Conservation (phyloP, 1,140 invertebrate genomes). For the Dysdera silvatica region DNA sequence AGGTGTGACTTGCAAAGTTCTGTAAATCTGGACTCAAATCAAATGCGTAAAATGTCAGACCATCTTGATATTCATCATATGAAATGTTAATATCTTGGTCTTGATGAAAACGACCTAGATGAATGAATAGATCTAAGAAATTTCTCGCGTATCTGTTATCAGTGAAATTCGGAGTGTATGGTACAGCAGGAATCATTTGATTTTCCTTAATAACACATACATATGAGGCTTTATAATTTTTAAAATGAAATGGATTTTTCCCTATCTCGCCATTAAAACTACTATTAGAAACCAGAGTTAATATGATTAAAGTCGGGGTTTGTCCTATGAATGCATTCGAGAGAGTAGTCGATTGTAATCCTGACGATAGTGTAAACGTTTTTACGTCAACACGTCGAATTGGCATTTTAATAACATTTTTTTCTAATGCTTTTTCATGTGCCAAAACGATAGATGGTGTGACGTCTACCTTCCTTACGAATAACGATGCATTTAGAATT, state of each 20-base stretch:
- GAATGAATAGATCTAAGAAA: constrained; percentile 5
- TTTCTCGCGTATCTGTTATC: not conserved
- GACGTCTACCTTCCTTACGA: constrained; percentile 6
- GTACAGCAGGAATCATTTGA: constrained; percentile 1
- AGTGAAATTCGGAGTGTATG: constrained; percentile 3
- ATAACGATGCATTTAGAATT: not conserved
- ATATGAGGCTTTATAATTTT: constrained; percentile 11
- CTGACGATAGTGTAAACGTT: not conserved
- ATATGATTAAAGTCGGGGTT: not conserved
- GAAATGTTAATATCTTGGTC: constrained; percentile 1
- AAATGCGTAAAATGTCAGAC: not conserved
- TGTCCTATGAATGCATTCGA: constrained; percentile 13
- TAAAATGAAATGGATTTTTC: constrained; percentile 17
- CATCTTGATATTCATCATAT: not conserved
- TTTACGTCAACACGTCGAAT: not conserved
- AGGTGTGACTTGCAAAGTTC: not conserved
- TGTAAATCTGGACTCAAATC: constrained; percentile 3
- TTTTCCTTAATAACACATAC: not conserved
- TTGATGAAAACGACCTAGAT: constrained; percentile 6
- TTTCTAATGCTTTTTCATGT: constrained; percentile 12
- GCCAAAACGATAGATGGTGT: constrained; percentile 3
- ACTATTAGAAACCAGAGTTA: constrained; percentile 3
- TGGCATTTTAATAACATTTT: constrained; percentile 4
- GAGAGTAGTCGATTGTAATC: not conserved
- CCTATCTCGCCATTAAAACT: not conserved